phyloP scores from a whole-genome alignment of 2,888 invertebrate species.

The Galerucella nymphaeae region DNA sequence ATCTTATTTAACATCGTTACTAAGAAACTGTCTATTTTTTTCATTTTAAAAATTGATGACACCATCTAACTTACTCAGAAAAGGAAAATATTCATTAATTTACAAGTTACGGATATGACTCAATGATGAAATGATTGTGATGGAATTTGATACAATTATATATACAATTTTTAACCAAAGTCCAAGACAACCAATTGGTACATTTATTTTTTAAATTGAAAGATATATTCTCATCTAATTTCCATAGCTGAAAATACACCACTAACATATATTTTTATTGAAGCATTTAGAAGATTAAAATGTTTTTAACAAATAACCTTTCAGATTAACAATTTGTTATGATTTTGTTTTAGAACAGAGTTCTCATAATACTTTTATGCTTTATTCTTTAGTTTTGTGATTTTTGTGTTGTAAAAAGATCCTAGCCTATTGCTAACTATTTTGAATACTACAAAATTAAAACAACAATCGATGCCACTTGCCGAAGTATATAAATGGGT shows the following conservation, averaged over 20 bases:
- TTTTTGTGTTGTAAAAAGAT: background rate
- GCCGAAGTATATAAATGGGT: too few relatives aligned
- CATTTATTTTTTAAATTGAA: constrained; percentile 24
- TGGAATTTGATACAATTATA: constrained; percentile 33
- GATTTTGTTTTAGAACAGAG: too few relatives aligned
- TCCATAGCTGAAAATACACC: constrained; percentile 21
- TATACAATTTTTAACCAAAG: constrained; percentile 29
- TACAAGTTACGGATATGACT: constrained; percentile 34
- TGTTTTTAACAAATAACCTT: background rate
- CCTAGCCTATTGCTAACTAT: background rate
- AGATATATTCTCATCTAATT: constrained; percentile 19
- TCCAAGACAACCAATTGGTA: constrained; percentile 29
- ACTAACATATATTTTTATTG: background rate
- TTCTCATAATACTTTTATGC: background rate
- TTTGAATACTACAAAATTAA: too few relatives aligned
- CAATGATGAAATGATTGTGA: constrained; percentile 27
- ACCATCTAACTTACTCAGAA: constrained; percentile 30
- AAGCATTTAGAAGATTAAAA: constrained; percentile 14
- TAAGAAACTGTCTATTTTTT: constrained; percentile 32
- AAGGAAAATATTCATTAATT: constrained; percentile 28
- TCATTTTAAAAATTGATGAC: constrained; percentile 35
- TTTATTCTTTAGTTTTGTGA: background rate
- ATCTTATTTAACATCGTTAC: constrained; percentile 32
- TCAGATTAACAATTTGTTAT: too few relatives aligned
- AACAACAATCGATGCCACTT: too few relatives aligned